Conservation (phyloP, 2,113 vertebrate species). For the Festucalex cinctus region DNA sequence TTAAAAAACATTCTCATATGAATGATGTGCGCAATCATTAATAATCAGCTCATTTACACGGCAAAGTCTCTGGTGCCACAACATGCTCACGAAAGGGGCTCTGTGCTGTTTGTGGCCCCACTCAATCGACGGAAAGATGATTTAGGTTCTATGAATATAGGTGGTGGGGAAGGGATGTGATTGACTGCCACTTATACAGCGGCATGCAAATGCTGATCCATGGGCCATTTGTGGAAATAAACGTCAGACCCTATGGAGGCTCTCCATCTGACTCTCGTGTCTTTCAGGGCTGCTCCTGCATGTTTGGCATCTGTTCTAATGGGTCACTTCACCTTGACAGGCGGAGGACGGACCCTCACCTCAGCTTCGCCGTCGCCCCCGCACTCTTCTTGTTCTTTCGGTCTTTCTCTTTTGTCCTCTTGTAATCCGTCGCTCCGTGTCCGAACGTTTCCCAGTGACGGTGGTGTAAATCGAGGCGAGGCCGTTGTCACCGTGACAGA, state of each 20-base stretch:
- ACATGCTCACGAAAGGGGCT: background rate
- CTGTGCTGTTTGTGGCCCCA: background rate
- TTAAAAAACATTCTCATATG: too few species aligned
- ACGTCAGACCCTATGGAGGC: background rate
- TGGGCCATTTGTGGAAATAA: background rate
- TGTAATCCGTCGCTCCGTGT: background rate
- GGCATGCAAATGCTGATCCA: background rate
- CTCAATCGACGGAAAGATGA: background rate
- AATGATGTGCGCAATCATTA: too few species aligned
- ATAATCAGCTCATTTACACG: background rate
- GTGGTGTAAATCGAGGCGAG: background rate
- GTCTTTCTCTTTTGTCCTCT: background rate
- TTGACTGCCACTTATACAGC: background rate
- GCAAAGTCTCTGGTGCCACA: background rate
- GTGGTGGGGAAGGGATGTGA: background rate
- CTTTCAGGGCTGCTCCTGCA: background rate
- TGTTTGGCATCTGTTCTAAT: background rate
- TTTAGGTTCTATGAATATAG: background rate
- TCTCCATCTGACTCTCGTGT: background rate
- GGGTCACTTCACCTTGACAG: constrained; percentile 1
- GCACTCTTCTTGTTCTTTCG: background rate
- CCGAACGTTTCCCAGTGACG: background rate
- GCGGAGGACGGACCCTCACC: too few species aligned
- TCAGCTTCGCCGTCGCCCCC: background rate
- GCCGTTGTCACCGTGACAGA: background rate